Percentiles rank a stretch among this genome's conserved stretches.
Conservation (phyloP, 2,888 invertebrate species). For the Drosophila paucipuncta region DNA sequence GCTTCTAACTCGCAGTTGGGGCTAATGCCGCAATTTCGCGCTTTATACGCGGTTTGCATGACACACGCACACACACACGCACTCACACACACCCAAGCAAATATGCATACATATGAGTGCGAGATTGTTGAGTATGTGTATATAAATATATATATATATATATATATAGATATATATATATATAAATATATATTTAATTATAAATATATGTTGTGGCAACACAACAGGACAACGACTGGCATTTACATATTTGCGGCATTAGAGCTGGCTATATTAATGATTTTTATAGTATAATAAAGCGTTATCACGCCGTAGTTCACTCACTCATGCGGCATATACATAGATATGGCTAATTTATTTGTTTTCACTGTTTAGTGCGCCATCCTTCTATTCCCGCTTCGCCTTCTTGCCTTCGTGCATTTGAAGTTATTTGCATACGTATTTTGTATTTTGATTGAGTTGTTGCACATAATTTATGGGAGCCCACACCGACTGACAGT, state of each 20-base stretch:
- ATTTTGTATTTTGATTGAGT: conserved; percentile 77
- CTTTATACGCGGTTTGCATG: conserved; percentile 77
- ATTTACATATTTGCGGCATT: conserved; percentile 73
- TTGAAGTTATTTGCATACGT: conserved; percentile 38
- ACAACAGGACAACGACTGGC: conserved; percentile 7
- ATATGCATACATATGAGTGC: conserved; percentile 10
- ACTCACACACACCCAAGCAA: not conserved
- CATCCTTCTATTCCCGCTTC: conserved; percentile 1
- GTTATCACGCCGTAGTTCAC: conserved; percentile 76
- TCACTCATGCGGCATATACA: conserved; percentile 41
- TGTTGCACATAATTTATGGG: conserved; percentile 67
- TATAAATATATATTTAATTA: not conserved
- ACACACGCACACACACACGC: conserved; percentile 35
- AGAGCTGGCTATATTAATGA: conserved; percentile 69
- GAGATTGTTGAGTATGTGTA: not conserved
- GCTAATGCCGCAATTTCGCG: conserved; percentile 71
- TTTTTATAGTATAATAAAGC: conserved; percentile 76
- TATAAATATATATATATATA: not conserved
- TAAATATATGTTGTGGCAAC: not conserved
- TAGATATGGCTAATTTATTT: conserved; percentile 70
- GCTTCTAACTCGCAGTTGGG: conserved; percentile 16
- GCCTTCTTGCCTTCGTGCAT: not conserved
- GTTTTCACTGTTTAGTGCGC: conserved; percentile 37
- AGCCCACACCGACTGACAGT: not conserved
- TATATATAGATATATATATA: no score